These are phyloP conservation scores for Syngnathus typhle DNA, from an alignment of 2,113 vertebrate genomes.

Conservation along the genomic window DNA sequence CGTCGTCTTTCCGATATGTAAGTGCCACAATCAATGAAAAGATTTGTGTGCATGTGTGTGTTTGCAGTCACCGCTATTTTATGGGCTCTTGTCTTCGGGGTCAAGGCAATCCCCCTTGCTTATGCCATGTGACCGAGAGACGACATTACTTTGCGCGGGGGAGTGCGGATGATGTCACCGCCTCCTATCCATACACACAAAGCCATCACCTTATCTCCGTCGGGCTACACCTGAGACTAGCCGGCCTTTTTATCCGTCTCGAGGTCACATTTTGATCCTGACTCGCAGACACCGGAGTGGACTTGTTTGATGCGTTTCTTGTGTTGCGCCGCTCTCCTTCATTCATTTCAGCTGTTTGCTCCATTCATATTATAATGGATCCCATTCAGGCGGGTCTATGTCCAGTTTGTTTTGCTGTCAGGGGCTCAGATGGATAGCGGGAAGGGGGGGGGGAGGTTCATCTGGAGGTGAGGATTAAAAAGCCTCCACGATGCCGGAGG, in stretches of 20 bases:
- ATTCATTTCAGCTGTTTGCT: slow-evolving; percentile 59
- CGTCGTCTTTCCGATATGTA: slow-evolving; percentile 9
- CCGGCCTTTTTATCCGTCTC: slow-evolving; percentile 8
- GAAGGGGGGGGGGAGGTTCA: slow-evolving; percentile 48
- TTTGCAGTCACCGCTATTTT: slow-evolving; percentile 42
- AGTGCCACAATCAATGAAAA: slow-evolving; percentile 3
- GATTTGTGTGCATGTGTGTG: slow-evolving; percentile 18
- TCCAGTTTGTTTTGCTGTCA: slow-evolving; percentile 71
- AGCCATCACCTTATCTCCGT: slow-evolving; percentile 21
- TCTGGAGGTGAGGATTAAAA: slow-evolving; percentile 64
- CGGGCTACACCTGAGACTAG: slow-evolving; percentile 37
- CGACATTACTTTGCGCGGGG: slow-evolving; percentile 50
- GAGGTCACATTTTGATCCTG: slow-evolving; percentile 47
- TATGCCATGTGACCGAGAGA: slow-evolving; percentile 35
- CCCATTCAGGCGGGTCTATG: slow-evolving; percentile 60
- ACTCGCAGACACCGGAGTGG: slow-evolving; percentile 50
- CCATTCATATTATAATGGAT: slow-evolving; percentile 69
- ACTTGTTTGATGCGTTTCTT: slow-evolving; percentile 36
- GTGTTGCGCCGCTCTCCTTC: slow-evolving; percentile 43
- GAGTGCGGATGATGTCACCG: slow-evolving; percentile 50
- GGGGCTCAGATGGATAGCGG: slow-evolving; percentile 56
- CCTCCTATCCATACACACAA: slow-evolving; percentile 36
- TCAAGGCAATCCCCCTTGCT: slow-evolving; percentile 50
- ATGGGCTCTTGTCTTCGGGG: slow-evolving; percentile 44
- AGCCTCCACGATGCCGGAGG: slow-evolving; percentile 26